A percentile compares a stretch with the other conserved stretches of the same genome.
phyloP scores from a whole-genome alignment of 2,113 vertebrate genomes.

The Tetrao urogallus region DNA sequence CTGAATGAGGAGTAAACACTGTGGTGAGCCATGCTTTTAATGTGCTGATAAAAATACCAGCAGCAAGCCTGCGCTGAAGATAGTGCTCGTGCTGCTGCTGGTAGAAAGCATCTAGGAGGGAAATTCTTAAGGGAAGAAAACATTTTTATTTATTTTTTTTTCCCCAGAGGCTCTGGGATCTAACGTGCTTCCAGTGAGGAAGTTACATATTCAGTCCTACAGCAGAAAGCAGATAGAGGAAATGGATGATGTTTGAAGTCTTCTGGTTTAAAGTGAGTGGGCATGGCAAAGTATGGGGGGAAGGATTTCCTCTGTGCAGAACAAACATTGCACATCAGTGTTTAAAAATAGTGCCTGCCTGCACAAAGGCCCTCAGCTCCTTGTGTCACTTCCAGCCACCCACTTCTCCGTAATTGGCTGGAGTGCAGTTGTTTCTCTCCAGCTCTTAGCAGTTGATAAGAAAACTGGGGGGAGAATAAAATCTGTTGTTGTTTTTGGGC shows the following conservation, averaged over 20 bases:
- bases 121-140: background rate
- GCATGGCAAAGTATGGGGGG: background rate
- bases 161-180: background rate
- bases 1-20: background rate
- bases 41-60: background rate
- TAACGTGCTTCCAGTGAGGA: background rate
- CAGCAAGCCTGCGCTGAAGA: background rate
- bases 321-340: background rate
- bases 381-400: slow-evolving; percentile 4
- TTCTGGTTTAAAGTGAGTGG: background rate
- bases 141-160: background rate
- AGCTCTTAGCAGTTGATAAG: background rate
- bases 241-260: background rate
- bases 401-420: background rate
- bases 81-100: background rate
- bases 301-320: slow-evolving; percentile 37
- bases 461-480: background rate
- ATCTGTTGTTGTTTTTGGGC: background rate
- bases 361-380: background rate
- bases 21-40: background rate
- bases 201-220: background rate
- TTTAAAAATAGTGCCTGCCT: slow-evolving; percentile 47
- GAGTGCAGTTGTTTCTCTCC: slow-evolving; percentile 6
- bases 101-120: background rate
- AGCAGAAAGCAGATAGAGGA: background rate